Evolutionary conservation across 1,140 invertebrate genomes (phyloP), one percentile per base, ranked within the genome.

Genomic region (Macrobrachium rosenbergii): DNA sequence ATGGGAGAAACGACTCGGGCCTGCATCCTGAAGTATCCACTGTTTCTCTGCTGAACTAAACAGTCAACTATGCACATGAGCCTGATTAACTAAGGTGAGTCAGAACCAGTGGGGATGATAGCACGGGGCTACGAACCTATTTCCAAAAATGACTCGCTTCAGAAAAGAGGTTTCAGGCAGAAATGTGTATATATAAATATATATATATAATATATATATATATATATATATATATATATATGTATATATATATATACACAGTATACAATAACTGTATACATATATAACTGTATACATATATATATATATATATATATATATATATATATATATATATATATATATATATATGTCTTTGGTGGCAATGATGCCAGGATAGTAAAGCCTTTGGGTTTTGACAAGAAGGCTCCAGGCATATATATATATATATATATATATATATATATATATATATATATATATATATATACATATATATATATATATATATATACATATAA

Each of bases 231-330:
- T n/a, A 72, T n/a, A 72, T n/a, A 72, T n/a, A 72, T n/a, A 23
- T 10, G 17, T 28, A 8, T 28, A 72, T 28, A 72, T 28, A 72
- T 28, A 72, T 72, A 72, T 72, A 72, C 17, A n/a, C n/a, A n/a
- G n/a, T n/a, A n/a, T n/a, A n/a, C n/a, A n/a, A 72, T 23, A 72
- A 5, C 1, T 23, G 7, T 23, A 23, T 72, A 23, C 23, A 23
- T 72, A 72, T 23, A 72, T 23, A 72, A 5, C 1, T 23, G 7
- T 23, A 23, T 72, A 23, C 23, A 23, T 72, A 23, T 72, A 23
- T 72, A 23, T 72, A 72, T 72, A 72, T 72, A 72, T 28, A 72
- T 72, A 69, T 69, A 69, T 69, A 69, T 69, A 69, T 23, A 69
- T 69, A 69, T 69, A 23, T 69, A 69, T 69, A 69, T 21, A 69